Base-by-base conservation (phyloP, 2,797 vertebrate genomes). In the Rallus crepitans region DNA sequence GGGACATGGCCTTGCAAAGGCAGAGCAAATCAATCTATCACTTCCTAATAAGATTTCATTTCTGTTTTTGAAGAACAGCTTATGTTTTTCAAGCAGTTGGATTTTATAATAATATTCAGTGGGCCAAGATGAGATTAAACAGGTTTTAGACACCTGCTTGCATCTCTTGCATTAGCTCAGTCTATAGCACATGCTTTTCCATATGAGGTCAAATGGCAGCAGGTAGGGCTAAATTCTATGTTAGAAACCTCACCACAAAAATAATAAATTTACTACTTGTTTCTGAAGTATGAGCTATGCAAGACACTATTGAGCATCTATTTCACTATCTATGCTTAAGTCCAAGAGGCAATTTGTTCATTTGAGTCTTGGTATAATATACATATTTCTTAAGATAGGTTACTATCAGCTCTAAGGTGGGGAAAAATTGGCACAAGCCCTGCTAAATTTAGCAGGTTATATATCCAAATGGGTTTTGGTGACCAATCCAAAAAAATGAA, bases 1-100 rank as follows among this genome's bases (percentile, higher is more conserved):
- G 55, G 83, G 82, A 52, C 39, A 37, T 90, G 42, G 68, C 89
- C n/a, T 90, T 59, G 45, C 48, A 90, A 63, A 69, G 70, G 24
- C 64, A 73, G 73, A 30, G 52, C 91, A 85, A 48, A 93, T 30
- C 94, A 92, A 56, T 65, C 13, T 52, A 85, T 94, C 78, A 53
- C 37, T 94, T 70, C 24, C 16, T 57, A 76, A 86, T 72, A 82
- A n/a, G 28, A 5, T 68, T 76, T 93, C 64, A 78, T 81, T 81
- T 86, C 25, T 82, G 55, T 90, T 83, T 90, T 48, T 81, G 35
- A 85, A 71, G 17, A 61, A 20, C 47, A 24, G 7, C 19, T 56
- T 1, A 35, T 18, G 20, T 14, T 69, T 57, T 65, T 39, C 45
- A 18, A 64, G 30, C 6, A 24, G 16, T 16, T 30, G 28, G 15